A percentile compares a stretch with the other conserved stretches of the same genome.
Evolutionary conservation across 2,888 invertebrate genomes (phyloP).

Genomic region (Tipula lateralis): DNA sequence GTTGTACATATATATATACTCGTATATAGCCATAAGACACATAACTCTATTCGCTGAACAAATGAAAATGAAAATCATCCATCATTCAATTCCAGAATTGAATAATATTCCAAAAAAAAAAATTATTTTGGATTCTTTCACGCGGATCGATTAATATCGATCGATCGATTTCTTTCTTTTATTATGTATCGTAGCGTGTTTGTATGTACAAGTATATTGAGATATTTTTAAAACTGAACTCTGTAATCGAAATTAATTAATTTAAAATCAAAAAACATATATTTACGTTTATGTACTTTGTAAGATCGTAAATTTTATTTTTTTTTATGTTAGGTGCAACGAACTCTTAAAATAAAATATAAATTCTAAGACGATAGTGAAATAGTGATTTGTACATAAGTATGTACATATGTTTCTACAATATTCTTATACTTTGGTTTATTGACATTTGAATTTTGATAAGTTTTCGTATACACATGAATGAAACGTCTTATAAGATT

Average conservation of each 20-base stretch:
- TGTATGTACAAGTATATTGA: not conserved
- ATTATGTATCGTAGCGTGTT: not conserved
- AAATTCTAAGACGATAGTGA: not conserved
- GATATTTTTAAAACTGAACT: not conserved
- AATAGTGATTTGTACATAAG: not conserved
- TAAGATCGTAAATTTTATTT: not conserved
- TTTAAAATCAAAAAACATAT: not conserved
- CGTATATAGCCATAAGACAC: not conserved
- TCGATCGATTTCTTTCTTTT: not conserved
- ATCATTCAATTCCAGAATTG: not conserved
- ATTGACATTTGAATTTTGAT: not conserved
- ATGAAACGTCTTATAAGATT: too few species aligned
- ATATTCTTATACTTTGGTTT: not conserved
- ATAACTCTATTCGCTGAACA: not conserved
- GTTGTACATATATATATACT: not conserved
- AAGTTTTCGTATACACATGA: not conserved
- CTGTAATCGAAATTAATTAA: not conserved
- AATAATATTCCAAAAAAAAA: not conserved
- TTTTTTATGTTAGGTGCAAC: not conserved
- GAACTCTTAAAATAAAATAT: not conserved
- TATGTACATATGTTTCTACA: not conserved
- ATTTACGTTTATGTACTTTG: not conserved
- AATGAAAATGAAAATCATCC: slow-evolving; percentile 11
- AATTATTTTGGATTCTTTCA: not conserved
- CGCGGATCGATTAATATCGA: slow-evolving; percentile 8